phyloP scores from a whole-genome alignment of 2,888 invertebrate genomes.

The Drosophila buzzatii region DNA sequence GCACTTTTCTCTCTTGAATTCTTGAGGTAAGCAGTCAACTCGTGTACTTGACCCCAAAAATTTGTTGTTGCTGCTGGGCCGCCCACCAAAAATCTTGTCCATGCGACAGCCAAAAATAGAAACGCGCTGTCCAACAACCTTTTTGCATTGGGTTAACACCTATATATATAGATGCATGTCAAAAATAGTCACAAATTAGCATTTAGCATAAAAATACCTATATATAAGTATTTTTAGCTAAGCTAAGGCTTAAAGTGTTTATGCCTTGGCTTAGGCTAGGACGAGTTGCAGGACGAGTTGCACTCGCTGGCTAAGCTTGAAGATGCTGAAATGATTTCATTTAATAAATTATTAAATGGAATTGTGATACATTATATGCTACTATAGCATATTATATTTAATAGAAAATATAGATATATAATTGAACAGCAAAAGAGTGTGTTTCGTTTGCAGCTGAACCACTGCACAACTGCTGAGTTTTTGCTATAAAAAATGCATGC shows the following conservation, averaged over 20 bases:
- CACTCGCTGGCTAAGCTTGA: background rate
- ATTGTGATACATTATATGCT: no score
- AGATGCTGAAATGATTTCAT: background rate
- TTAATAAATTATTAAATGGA: no score
- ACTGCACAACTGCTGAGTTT: no score
- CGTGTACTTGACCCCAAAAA: conserved; percentile 62
- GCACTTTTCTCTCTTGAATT: conserved; percentile 20
- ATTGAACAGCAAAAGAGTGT: no score
- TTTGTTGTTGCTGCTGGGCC: conserved; percentile 19
- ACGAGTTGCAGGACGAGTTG: background rate
- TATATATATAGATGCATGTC: background rate
- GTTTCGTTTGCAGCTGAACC: no score
- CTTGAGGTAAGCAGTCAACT: conserved; percentile 1
- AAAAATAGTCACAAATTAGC: conserved; percentile 53
- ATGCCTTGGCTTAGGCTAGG: background rate
- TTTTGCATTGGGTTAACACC: conserved; percentile 39
- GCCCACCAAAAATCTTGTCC: conserved; percentile 9
- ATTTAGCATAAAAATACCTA: conserved; percentile 11
- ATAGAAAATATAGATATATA: no score
- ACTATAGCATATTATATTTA: no score
- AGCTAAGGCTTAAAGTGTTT: background rate
- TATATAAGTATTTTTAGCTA: background rate
- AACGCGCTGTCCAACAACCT: conserved; percentile 28
- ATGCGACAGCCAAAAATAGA: conserved; percentile 52
- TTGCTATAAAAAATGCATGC: no score